Conservation (phyloP, 2,797 vertebrate species). For the Falco biarmicus region DNA sequence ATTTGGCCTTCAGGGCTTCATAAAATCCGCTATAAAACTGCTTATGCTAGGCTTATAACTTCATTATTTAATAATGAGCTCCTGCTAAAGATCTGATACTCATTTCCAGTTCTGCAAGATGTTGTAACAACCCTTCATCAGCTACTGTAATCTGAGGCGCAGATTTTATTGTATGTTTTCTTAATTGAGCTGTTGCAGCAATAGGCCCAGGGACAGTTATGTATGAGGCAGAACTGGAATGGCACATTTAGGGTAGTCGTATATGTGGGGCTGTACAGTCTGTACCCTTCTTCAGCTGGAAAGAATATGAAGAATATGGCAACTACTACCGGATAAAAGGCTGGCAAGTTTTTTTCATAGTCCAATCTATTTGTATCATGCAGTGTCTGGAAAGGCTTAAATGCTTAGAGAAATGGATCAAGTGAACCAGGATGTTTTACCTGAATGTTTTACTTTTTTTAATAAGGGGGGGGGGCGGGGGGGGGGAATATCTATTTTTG, state of each 20-base stretch:
- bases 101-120: not conserved
- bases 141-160: not conserved
- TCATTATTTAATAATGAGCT: constrained; percentile 25
- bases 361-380: not conserved
- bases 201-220: not conserved
- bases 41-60: not conserved
- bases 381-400: not conserved
- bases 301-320: not conserved
- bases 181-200: not conserved
- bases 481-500: not conserved
- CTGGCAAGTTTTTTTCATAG: not conserved
- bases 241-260: not conserved
- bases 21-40: constrained; percentile 26
- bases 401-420: not conserved
- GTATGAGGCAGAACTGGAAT: not conserved
- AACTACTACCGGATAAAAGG: not conserved
- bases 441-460: not conserved
- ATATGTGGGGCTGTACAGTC: not conserved
- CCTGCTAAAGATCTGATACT: constrained; percentile 8
- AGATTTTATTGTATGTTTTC: not conserved
- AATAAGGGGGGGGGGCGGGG: not conserved
- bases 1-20: not conserved
- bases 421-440: not conserved
- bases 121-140: not conserved
- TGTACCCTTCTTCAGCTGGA: not conserved